Conservation (phyloP, 2,888 invertebrate genomes). For the Chrysotoxum bicinctum region DNA sequence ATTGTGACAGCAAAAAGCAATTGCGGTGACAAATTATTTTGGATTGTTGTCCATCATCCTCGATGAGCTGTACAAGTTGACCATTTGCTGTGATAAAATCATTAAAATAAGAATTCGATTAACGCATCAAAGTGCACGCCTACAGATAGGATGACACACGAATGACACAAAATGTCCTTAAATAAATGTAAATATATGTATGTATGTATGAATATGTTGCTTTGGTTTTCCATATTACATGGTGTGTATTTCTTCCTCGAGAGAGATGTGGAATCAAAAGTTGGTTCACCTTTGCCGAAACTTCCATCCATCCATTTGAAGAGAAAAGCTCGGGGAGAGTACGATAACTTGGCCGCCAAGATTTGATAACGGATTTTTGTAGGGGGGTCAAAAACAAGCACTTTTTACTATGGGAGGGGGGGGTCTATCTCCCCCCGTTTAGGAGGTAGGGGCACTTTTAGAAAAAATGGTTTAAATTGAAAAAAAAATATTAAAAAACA, state of each 20-base stretch:
- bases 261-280: constrained; percentile 12
- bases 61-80: constrained; percentile 45
- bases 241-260: background rate
- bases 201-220: too few species aligned
- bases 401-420: too few species aligned
- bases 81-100: constrained; percentile 46
- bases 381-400: too few species aligned
- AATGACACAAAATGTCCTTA: constrained; percentile 16
- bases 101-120: constrained; percentile 67
- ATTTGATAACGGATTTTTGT: too few species aligned
- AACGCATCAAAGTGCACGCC: constrained; percentile 33
- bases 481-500: too few species aligned
- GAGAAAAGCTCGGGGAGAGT: constrained; percentile 64
- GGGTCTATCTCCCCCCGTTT: too few species aligned
- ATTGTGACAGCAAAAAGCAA: constrained; percentile 72
- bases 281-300: constrained; percentile 44
- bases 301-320: constrained; percentile 48
- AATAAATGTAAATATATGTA: constrained; percentile 23
- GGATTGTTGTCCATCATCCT: constrained; percentile 52
- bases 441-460: too few species aligned
- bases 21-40: constrained; percentile 75
- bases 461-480: too few species aligned
- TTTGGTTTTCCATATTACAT: background rate
- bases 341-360: too few species aligned
- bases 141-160: constrained; percentile 7